These are phyloP conservation scores for Listronotus oregonensis DNA, from an alignment of 1,140 invertebrate genomes.

Conservation along the genomic window DNA sequence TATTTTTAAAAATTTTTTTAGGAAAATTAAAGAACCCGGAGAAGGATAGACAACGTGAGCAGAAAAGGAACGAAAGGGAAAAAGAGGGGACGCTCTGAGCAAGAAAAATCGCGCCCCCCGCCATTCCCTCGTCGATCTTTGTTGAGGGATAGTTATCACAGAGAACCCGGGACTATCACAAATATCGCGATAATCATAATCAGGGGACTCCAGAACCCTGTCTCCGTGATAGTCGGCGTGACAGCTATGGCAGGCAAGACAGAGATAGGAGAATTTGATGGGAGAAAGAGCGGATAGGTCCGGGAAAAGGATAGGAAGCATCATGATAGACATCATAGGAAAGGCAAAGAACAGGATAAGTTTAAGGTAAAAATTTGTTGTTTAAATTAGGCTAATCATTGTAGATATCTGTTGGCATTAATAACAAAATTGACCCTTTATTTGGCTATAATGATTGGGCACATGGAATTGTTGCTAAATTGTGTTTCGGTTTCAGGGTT, in stretches of 20 bases:
- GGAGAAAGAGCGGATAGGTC: constrained; percentile 39
- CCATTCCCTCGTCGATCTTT: not conserved
- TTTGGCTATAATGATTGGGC: not conserved
- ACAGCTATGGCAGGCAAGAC: constrained; percentile 55
- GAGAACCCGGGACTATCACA: constrained; percentile 20
- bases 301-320: constrained; percentile 52
- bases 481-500: constrained; percentile 58
- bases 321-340: constrained; percentile 50
- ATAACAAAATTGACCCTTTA: too few species aligned
- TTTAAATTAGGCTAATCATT: not conserved
- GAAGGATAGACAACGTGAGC: constrained; percentile 32
- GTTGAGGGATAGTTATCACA: constrained; percentile 16
- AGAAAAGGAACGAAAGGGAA: too few species aligned
- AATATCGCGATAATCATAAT: constrained; percentile 10
- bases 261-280: constrained; percentile 18
- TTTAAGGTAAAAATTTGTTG: constrained; percentile 60
- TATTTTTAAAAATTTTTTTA: constrained; percentile 7
- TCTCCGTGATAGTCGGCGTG: constrained; percentile 35
- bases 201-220: too few species aligned
- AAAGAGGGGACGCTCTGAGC: constrained; percentile 46
- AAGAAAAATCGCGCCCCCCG: constrained; percentile 6
- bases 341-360: constrained; percentile 60
- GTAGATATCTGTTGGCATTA: not conserved
- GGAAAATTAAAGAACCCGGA: constrained; percentile 34
- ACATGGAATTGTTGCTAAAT: not conserved